phyloP scores from a whole-genome alignment of 2,113 vertebrate species.

The Charina bottae region DNA sequence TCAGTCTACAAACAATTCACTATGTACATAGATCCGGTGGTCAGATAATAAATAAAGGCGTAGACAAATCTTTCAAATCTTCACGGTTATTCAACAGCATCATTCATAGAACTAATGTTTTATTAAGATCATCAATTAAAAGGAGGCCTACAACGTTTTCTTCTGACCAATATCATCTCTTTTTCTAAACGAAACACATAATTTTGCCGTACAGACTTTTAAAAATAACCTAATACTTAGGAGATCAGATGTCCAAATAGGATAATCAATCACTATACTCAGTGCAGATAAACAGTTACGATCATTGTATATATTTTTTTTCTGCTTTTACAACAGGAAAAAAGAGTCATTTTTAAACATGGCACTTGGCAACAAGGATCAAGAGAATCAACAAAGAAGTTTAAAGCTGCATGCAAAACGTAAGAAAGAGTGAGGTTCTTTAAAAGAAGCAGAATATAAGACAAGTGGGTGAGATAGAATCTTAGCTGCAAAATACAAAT shows the following conservation, averaged over 20 bases:
- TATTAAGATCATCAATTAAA: conserved; percentile 27
- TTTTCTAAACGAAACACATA: conserved; percentile 29
- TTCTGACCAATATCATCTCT: conserved; percentile 22
- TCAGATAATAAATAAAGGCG: conserved; percentile 66
- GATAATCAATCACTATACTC: conserved; percentile 17
- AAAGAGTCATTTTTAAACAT: not conserved
- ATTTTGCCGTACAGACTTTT: conserved; percentile 38
- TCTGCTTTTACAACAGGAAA: conserved; percentile 24
- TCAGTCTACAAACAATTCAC: conserved; percentile 63
- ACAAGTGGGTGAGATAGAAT: conserved; percentile 36
- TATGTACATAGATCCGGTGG: conserved; percentile 53
- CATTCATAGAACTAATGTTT: conserved; percentile 10
- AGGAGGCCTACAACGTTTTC: conserved; percentile 18
- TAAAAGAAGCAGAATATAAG: conserved; percentile 46
- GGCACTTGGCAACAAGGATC: conserved; percentile 40
- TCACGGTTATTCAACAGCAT: conserved; percentile 28
- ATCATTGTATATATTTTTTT: not conserved
- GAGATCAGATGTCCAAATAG: conserved; percentile 47
- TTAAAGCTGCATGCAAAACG: conserved; percentile 64
- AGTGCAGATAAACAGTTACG: conserved; percentile 26
- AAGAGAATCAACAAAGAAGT: conserved; percentile 40
- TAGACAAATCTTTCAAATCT: conserved; percentile 40
- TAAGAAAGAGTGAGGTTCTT: conserved; percentile 54
- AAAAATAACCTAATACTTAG: conserved; percentile 31
- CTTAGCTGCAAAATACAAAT: conserved; percentile 64